Conservation (phyloP, 2,797 vertebrate genomes). For the Gobionotothen gibberifrons region DNA sequence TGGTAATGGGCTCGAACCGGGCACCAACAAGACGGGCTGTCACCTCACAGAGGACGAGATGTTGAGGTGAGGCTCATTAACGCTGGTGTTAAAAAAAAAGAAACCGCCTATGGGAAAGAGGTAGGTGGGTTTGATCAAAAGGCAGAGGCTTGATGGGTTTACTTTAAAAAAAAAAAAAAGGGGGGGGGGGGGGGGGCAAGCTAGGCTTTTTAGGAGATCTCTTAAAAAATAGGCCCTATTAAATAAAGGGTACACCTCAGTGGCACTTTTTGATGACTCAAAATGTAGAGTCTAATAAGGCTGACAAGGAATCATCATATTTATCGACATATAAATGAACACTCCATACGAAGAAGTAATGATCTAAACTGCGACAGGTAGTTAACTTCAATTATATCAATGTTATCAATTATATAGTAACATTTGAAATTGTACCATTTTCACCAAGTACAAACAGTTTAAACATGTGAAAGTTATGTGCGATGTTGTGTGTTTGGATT, state of each 20-base stretch:
- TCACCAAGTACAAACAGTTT: conserved; percentile 4
- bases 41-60: conserved; percentile 68
- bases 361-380: conserved; percentile 27
- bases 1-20: conserved; percentile 70
- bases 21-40: conserved; percentile 69
- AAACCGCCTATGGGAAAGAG: conserved; percentile 67
- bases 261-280: conserved; percentile 43
- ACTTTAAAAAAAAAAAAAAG: conserved; percentile 59
- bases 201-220: conserved; percentile 76
- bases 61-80: conserved; percentile 77
- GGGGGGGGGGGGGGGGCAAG: too few species aligned
- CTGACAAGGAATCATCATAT: conserved; percentile 39
- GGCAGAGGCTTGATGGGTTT: conserved; percentile 69
- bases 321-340: conserved; percentile 33
- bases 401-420: conserved; percentile 22
- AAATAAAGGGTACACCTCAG: conserved; percentile 69
- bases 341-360: conserved; percentile 29
- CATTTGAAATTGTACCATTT: conserved; percentile 39
- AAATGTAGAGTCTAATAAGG: conserved; percentile 34
- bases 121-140: conserved; percentile 77
- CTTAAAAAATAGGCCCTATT: conserved; percentile 73
- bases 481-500: conserved; percentile 49
- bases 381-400: conserved; percentile 9
- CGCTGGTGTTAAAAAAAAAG: conserved; percentile 72
- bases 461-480: conserved; percentile 39